Percentiles rank a stretch among this genome's conserved stretches.
Conservation (phyloP, 2,888 invertebrate species). For the Sclerodermus sp. region DNA sequence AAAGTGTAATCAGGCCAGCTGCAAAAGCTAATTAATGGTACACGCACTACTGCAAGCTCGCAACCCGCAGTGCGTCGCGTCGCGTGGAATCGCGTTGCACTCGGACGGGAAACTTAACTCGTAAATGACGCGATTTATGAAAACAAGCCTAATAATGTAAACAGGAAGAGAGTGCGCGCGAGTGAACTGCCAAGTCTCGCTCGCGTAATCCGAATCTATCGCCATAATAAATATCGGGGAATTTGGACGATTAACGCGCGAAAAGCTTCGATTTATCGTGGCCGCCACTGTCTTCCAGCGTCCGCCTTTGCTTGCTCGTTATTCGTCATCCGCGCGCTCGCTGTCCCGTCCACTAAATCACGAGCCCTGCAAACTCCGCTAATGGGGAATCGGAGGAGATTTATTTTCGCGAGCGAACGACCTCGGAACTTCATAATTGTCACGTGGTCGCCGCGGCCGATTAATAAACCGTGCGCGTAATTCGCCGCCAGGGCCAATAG, state of each 20-base stretch:
- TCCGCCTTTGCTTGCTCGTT: slow-evolving; percentile 1
- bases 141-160: slow-evolving; percentile 38
- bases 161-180: slow-evolving; percentile 19
- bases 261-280: slow-evolving; percentile 35
- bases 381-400: too few species aligned
- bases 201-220: slow-evolving; percentile 14
- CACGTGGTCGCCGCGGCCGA: too few species aligned
- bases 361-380: too few species aligned
- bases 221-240: slow-evolving; percentile 40
- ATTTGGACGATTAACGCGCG: not conserved
- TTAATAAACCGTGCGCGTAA: too few species aligned
- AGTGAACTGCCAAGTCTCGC: too few species aligned
- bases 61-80: too few species aligned
- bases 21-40: not conserved
- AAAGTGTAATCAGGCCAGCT: slow-evolving; percentile 26
- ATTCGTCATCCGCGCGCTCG: not conserved
- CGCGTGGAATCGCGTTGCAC: too few species aligned
- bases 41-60: too few species aligned
- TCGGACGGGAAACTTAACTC: not conserved
- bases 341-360: not conserved
- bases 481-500: too few species aligned
- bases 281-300: slow-evolving; percentile 11
- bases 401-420: too few species aligned
- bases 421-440: too few species aligned
- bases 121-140: slow-evolving; percentile 42